Base-by-base conservation (phyloP, 2,113 vertebrate genomes). In the Recurvirostra avosetta region DNA sequence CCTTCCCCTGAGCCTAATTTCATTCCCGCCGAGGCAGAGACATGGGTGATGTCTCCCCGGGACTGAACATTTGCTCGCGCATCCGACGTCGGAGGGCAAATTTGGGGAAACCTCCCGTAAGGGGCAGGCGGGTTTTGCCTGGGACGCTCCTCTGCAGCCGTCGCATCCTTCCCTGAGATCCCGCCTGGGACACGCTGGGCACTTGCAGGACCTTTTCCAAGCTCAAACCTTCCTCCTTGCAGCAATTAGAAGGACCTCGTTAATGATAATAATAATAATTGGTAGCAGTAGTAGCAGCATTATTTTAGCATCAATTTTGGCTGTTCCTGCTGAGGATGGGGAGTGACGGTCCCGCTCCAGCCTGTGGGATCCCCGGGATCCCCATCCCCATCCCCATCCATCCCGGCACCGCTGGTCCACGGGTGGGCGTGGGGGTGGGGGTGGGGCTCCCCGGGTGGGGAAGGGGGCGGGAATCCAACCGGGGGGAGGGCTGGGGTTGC, bases 71-170 rank as follows among this genome's bases (percentile, higher is more conserved):
- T 59, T 20, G 21, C 82, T 71, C 25, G 0, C 50, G 5, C 30
- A 3, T 4, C 41, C 3, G 1, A 9, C 1, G 0, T 2, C 1
- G 29, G 61, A 36, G 21, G 18, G 17, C 5, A 30, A 19, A 73
- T 65, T 2, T 49, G 25, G 45, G 40, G n/a, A 27, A 11, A 30
- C 9, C 34, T 38, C 18, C 1, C 1, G 26, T 7, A 22, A 66
- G 61, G 45, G 4, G 12, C 43, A 25, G 67, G 27, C 0, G 4
- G 36, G 19, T 27, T 65, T 63, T 27, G 15, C 1, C 2, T 34
- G 55, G 47, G 30, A 27, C 13, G 29, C 20, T 56, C 36, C 14
- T 43, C 8, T 19, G 52, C 22, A 17, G 21, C 61, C 53, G 2
- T 5, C 15, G 4, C 8, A 4, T 7, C 59, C 49, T 25, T 50